Conservation (phyloP, 2,797 vertebrate species). For the Lacerta viridis region DNA sequence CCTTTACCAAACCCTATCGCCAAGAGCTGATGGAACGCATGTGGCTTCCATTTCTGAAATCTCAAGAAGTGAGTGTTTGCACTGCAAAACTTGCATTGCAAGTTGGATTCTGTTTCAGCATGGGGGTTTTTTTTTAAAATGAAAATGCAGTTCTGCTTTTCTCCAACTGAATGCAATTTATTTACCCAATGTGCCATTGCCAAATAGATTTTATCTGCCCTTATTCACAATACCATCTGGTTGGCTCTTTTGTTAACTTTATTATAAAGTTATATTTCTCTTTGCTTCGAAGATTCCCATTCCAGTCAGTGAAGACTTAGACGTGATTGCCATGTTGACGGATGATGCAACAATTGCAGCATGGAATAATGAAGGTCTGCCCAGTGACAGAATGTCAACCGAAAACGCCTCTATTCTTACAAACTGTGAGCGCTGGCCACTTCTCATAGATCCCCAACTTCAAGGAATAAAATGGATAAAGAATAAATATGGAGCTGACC, state of each 20-base stretch:
- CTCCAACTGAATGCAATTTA: background rate
- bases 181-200: background rate
- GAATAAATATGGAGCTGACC: constrained; percentile 84
- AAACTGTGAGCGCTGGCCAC: constrained; percentile 88
- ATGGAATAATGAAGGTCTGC: constrained; percentile 89
- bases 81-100: background rate
- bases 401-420: constrained; percentile 90
- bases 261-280: constrained; percentile 36
- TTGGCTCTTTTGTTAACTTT: constrained; percentile 18
- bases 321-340: constrained; percentile 83
- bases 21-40: constrained; percentile 79
- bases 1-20: constrained; percentile 83
- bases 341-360: constrained; percentile 86
- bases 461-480: constrained; percentile 91
- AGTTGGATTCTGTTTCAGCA: constrained; percentile 3
- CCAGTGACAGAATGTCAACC: constrained; percentile 88
- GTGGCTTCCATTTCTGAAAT: constrained; percentile 86
- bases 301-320: constrained; percentile 85
- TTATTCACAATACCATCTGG: background rate
- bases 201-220: constrained; percentile 15
- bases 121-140: background rate
- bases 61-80: constrained; percentile 77
- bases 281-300: constrained; percentile 83
- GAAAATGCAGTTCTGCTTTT: background rate
- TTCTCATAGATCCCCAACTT: constrained; percentile 90